phyloP scores from a whole-genome alignment of 2,888 invertebrate species.

The Lasioglossum oenotherae region DNA sequence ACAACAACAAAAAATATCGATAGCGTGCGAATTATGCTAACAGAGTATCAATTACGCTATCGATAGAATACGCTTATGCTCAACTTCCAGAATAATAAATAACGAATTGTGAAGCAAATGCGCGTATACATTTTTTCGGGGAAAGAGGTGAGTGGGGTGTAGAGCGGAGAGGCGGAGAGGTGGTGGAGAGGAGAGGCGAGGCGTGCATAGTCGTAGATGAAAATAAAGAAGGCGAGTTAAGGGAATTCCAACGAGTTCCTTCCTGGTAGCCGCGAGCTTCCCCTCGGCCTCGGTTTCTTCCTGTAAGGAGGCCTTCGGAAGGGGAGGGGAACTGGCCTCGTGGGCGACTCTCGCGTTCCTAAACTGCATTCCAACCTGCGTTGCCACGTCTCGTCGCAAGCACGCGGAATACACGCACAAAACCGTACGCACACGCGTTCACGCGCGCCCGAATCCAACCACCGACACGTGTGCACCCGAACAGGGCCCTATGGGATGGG shows the following conservation, averaged over 20 bases:
- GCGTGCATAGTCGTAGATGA: slow-evolving; percentile 25
- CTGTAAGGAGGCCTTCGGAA: slow-evolving; percentile 60
- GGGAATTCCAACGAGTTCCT: slow-evolving; percentile 68
- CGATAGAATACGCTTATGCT: background rate
- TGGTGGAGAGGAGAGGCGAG: background rate
- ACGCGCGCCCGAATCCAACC: background rate
- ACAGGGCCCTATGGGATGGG: background rate
- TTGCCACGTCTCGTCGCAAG: slow-evolving; percentile 77
- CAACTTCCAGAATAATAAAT: background rate
- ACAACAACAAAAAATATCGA: too few relatives aligned
- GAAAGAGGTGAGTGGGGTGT: background rate
- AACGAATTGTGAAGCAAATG: background rate
- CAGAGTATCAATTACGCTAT: background rate
- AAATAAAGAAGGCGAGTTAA: slow-evolving; percentile 56
- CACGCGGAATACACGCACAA: slow-evolving; percentile 47
- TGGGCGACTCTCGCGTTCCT: slow-evolving; percentile 74
- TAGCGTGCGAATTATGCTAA: background rate
- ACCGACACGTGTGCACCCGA: slow-evolving; percentile 20
- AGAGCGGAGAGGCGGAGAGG: background rate
- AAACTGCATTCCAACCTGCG: slow-evolving; percentile 78
- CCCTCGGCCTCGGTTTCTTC: slow-evolving; percentile 64
- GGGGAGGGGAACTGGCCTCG: slow-evolving; percentile 63
- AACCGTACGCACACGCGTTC: slow-evolving; percentile 14
- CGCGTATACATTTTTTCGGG: background rate
- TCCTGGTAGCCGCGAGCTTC: slow-evolving; percentile 66